These are phyloP conservation scores for Bedellia somnulentella DNA, from an alignment of 2,888 invertebrate species.

Conservation along the genomic window DNA sequence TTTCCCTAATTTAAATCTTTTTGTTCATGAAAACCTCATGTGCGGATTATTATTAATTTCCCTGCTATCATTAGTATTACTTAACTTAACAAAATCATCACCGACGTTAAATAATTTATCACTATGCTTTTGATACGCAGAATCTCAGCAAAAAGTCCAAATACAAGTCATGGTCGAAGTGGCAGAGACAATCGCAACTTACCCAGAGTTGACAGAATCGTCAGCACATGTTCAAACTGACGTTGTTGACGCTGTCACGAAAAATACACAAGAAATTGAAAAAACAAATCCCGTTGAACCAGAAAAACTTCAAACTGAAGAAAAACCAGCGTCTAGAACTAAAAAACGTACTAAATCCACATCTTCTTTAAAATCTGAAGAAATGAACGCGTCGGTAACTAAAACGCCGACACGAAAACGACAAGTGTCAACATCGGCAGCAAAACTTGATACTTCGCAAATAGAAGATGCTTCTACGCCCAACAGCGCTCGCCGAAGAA, in stretches of 20 bases:
- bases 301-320: too few relatives aligned
- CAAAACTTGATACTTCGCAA: slow-evolving; percentile 6
- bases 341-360: slow-evolving; percentile 13
- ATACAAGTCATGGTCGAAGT: not conserved
- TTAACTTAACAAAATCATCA: too few relatives aligned
- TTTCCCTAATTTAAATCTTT: too few relatives aligned
- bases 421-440: slow-evolving; percentile 1
- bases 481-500: slow-evolving; percentile 16
- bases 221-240: slow-evolving; percentile 10
- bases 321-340: slow-evolving; percentile 7
- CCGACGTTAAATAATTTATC: too few relatives aligned
- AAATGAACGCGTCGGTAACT: not conserved
- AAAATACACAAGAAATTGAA: slow-evolving; percentile 5
- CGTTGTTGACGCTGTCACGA: slow-evolving; percentile 11
- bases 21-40: too few relatives aligned
- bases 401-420: not conserved
- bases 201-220: not conserved
- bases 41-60: too few relatives aligned
- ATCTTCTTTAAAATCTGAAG: slow-evolving; percentile 8
- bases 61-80: too few relatives aligned
- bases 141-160: not conserved
- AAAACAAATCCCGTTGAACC: too few relatives aligned
- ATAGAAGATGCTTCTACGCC: slow-evolving; percentile 2
- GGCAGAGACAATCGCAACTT: not conserved
- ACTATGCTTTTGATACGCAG: too few relatives aligned